Conservation (phyloP, 2,888 invertebrate genomes). For the Volucella bombylans region DNA sequence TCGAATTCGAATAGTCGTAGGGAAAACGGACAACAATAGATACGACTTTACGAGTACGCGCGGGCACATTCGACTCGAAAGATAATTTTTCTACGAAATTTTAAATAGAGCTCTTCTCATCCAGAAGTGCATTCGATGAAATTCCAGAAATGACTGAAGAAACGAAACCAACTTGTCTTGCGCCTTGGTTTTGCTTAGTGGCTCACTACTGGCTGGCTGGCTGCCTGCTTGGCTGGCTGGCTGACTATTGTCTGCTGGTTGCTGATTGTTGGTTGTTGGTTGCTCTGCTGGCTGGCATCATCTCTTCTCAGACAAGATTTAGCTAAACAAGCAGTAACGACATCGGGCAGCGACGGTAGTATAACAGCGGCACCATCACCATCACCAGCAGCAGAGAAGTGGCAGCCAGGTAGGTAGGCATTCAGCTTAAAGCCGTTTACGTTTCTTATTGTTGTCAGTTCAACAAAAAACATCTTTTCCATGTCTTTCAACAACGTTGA, state of each 20-base stretch:
- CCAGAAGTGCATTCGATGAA: slow-evolving; percentile 73
- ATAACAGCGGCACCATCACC: slow-evolving; percentile 18
- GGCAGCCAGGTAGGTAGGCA: slow-evolving; percentile 68
- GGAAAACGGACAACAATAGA: slow-evolving; percentile 52
- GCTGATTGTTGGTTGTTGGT: slow-evolving; percentile 8
- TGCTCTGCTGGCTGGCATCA: slow-evolving; percentile 43
- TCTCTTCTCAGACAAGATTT: slow-evolving; percentile 70
- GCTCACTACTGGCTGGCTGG: slow-evolving; percentile 34
- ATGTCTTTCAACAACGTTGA: slow-evolving; percentile 65
- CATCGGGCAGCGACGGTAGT: no score
- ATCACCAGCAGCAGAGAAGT: slow-evolving; percentile 30
- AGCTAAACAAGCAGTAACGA: slow-evolving; percentile 65
- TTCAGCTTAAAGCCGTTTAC: slow-evolving; percentile 73
- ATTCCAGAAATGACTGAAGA: slow-evolving; percentile 74
- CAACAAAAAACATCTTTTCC: slow-evolving; percentile 71
- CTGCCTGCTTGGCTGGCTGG: slow-evolving; percentile 24
- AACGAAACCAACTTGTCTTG: slow-evolving; percentile 71
- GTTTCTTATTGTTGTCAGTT: slow-evolving; percentile 73
- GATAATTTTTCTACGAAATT: not conserved
- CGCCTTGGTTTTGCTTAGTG: slow-evolving; percentile 69
- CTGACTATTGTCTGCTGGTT: slow-evolving; percentile 1
- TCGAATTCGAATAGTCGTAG: no score
- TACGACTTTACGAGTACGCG: slow-evolving; percentile 4
- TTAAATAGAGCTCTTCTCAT: slow-evolving; percentile 34
- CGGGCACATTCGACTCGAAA: not conserved